These are phyloP conservation scores for Axis porcinus DNA, from an alignment of 2,113 vertebrate genomes.

Conservation along the genomic window DNA sequence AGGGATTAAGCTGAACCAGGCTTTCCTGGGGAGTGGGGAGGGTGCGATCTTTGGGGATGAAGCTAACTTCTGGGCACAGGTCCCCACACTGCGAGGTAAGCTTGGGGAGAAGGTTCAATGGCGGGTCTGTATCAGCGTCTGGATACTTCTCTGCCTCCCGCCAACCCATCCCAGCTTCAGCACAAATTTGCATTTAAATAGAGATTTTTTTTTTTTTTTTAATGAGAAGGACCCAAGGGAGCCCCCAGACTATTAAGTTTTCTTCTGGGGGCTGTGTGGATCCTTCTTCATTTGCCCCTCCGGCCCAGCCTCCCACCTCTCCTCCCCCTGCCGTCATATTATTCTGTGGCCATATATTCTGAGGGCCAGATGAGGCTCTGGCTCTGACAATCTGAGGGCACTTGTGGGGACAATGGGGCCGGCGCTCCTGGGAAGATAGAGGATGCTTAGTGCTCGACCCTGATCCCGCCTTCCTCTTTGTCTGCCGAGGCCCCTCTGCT, in stretches of 20 bases:
- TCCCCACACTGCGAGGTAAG: background rate
- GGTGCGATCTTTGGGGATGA: background rate
- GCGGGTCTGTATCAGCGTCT: conserved; percentile 2
- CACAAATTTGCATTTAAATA: conserved; percentile 90
- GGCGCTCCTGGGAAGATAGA: conserved; percentile 44
- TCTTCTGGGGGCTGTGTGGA: conserved; percentile 76
- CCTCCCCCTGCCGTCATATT: conserved; percentile 36
- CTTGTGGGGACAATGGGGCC: conserved; percentile 66
- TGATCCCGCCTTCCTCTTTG: conserved; percentile 33
- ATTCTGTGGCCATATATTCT: conserved; percentile 54
- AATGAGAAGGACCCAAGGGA: conserved; percentile 87
- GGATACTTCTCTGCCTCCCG: conserved; percentile 46
- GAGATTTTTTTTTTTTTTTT: conserved; percentile 82
- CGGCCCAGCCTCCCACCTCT: background rate
- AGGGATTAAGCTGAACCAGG: background rate
- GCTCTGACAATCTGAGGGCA: conserved; percentile 59
- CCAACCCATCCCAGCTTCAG: conserved; percentile 75
- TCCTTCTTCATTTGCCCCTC: conserved; percentile 67
- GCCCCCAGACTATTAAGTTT: conserved; percentile 84
- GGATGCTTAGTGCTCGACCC: conserved; percentile 29
- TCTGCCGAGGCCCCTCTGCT: conserved; percentile 5
- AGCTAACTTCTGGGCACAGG: background rate
- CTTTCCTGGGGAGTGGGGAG: background rate
- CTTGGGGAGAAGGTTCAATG: background rate
- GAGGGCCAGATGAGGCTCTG: conserved; percentile 69